Base-by-base conservation (phyloP, 2,888 invertebrate species). In the Macaria liturata region DNA sequence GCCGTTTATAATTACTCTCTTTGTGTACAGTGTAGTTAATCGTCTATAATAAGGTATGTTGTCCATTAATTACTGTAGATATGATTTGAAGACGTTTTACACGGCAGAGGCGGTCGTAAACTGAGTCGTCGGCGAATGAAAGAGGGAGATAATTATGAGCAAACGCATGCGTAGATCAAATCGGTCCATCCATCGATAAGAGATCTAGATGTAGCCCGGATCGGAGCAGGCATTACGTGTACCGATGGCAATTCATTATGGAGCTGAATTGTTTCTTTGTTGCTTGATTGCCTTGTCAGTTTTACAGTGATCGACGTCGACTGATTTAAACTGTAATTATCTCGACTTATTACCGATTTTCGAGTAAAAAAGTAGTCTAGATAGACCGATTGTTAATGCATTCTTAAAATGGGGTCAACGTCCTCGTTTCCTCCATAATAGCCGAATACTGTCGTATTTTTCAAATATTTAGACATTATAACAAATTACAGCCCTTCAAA, bases 161-260 rank as follows among this genome's bases (percentile, higher is more conserved):
- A 81, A 81, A 85, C 84, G 84, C 83, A 86, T 88, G 84, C 88
- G 89, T 89, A 89, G 88, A 91, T 91, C 90, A 89, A 88, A 91
- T 88, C 88, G 77, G 82, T 81, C 83, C 83, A 82, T 83, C 84
- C 86, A 84, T 88, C 88, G 91, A 89, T 87, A 84, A 83, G 79
- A 81, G 83, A 81, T 80, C 81, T 80, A 78, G 78, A 72, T 70
- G 75, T 73, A 75, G 76, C 80, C 78, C 67, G 72, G 75, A 76
- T 81, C 76, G 50, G 32, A 50, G 71, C 75, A 72, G 71, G 69
- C 75, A 77, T 81, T 83, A 80, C 80, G 78, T 80, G 71, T 78
- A 70, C 67, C 70, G 74, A 80, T 74, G 70, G 79, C 76, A 72
- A 80, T 76, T 79, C 74, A 74, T 76, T 76, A 75, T 71, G 72